Percentiles rank a stretch among this genome's conserved stretches.
Conservation (phyloP, 2,888 invertebrate genomes). For the Willowsia nigromaculata region DNA sequence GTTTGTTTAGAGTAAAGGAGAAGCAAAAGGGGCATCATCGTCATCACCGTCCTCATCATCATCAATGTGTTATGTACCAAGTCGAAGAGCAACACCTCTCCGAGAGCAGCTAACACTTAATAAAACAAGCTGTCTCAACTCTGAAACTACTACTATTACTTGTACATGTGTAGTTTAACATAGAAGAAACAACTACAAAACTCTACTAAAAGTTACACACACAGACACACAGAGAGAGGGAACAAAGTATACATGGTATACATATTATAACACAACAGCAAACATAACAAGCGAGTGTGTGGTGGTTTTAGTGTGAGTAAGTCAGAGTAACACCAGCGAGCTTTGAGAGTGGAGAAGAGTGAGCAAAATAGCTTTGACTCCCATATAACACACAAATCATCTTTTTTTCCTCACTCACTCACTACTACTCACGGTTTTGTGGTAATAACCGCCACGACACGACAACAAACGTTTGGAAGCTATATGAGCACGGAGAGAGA, state of each 20-base stretch:
- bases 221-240: not conserved
- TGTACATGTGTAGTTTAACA: constrained; percentile 52
- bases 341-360: constrained; percentile 7
- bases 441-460: constrained; percentile 62
- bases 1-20: constrained; percentile 24
- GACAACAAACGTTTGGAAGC: constrained; percentile 39
- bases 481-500: constrained; percentile 16
- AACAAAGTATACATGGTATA: constrained; percentile 31
- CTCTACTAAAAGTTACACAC: constrained; percentile 55
- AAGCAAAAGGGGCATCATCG: constrained; percentile 65
- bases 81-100: constrained; percentile 72
- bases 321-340: constrained; percentile 43
- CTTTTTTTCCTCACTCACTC: constrained; percentile 51
- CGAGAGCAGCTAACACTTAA: constrained; percentile 68
- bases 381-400: constrained; percentile 71
- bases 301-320: constrained; percentile 48
- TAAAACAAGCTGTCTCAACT: constrained; percentile 72
- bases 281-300: constrained; percentile 31
- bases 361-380: constrained; percentile 48
- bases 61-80: constrained; percentile 62
- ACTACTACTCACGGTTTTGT: constrained; percentile 23
- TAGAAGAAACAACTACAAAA: constrained; percentile 52
- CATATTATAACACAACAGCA: constrained; percentile 29
- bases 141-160: constrained; percentile 54
- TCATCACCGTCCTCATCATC: constrained; percentile 57